Conservation (phyloP, 2,888 invertebrate genomes). For the Cerastis leucographa region DNA sequence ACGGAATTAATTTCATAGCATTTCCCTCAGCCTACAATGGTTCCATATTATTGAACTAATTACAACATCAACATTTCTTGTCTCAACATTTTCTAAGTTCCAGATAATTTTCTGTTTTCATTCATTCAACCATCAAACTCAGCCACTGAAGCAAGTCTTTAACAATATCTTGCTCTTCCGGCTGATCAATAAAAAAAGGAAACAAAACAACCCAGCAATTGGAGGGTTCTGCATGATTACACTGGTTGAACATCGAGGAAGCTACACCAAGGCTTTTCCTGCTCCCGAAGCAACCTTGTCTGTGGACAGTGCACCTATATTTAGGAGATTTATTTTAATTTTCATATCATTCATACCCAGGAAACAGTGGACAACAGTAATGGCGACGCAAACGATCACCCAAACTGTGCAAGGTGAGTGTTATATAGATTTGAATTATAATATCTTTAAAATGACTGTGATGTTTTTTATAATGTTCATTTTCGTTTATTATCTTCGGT, state of each 20-base stretch:
- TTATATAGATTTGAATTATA: conserved; percentile 25
- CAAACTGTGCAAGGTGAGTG: conserved; percentile 78
- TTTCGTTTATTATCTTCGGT: background rate
- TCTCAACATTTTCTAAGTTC: conserved; percentile 7
- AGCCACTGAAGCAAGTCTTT: conserved; percentile 47
- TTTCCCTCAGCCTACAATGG: background rate
- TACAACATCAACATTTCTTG: no score
- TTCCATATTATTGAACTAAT: background rate
- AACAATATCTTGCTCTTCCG: conserved; percentile 48
- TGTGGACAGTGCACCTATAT: conserved; percentile 73
- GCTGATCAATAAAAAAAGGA: conserved; percentile 36
- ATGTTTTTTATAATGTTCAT: background rate
- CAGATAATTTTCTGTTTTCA: conserved; percentile 16
- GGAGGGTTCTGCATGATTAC: conserved; percentile 77
- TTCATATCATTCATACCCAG: conserved; percentile 77
- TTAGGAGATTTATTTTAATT: conserved; percentile 83
- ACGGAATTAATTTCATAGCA: background rate
- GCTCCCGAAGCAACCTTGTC: conserved; percentile 70
- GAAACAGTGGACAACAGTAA: conserved; percentile 69
- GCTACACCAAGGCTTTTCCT: conserved; percentile 71
- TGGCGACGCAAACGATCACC: conserved; percentile 76
- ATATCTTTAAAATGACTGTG: conserved; percentile 4
- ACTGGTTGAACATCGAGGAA: conserved; percentile 67
- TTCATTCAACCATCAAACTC: conserved; percentile 32
- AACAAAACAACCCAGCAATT: conserved; percentile 63